Percentiles rank a stretch among this genome's conserved stretches.
phyloP scores from a whole-genome alignment of 2,797 vertebrate species.

The Leptoclinus maculatus region DNA sequence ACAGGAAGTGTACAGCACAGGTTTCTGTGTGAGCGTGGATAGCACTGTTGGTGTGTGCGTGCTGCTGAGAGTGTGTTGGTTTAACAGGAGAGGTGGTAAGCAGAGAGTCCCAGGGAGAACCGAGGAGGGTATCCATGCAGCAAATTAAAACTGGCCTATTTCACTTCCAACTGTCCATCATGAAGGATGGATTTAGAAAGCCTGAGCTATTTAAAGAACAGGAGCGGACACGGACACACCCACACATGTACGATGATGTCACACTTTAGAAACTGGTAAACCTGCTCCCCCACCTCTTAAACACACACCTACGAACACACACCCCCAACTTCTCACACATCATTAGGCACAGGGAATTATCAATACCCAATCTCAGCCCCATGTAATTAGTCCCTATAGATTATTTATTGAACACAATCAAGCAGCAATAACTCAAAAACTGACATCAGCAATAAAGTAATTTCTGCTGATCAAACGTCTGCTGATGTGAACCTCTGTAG shows the following conservation, averaged over 20 bases:
- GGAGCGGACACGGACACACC: slow-evolving; percentile 45
- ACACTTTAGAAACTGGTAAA: slow-evolving; percentile 27
- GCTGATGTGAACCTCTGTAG: slow-evolving; percentile 34
- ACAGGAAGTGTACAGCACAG: not conserved
- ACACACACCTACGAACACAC: slow-evolving; percentile 21
- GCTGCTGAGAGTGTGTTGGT: slow-evolving; percentile 41
- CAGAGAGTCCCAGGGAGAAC: slow-evolving; percentile 73
- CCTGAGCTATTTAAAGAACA: slow-evolving; percentile 47
- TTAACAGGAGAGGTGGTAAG: slow-evolving; percentile 70
- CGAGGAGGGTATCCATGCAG: slow-evolving; percentile 80
- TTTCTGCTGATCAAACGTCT: slow-evolving; percentile 62
- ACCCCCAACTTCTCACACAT: slow-evolving; percentile 50
- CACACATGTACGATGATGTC: slow-evolving; percentile 39
- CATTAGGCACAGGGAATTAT: slow-evolving; percentile 59
- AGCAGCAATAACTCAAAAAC: slow-evolving; percentile 60
- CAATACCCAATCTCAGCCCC: slow-evolving; percentile 68
- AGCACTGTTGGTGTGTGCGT: not conserved
- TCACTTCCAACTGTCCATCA: slow-evolving; percentile 83
- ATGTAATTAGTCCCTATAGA: slow-evolving; percentile 77
- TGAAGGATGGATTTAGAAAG: slow-evolving; percentile 75
- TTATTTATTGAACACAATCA: slow-evolving; percentile 72
- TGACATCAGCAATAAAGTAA: slow-evolving; percentile 62
- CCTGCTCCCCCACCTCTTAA: not conserved
- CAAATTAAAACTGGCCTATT: slow-evolving; percentile 84
- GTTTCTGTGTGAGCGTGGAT: not conserved